Evolutionary conservation across 2,797 vertebrate species (phyloP).

Genomic region (Gadopsis marmoratus): DNA sequence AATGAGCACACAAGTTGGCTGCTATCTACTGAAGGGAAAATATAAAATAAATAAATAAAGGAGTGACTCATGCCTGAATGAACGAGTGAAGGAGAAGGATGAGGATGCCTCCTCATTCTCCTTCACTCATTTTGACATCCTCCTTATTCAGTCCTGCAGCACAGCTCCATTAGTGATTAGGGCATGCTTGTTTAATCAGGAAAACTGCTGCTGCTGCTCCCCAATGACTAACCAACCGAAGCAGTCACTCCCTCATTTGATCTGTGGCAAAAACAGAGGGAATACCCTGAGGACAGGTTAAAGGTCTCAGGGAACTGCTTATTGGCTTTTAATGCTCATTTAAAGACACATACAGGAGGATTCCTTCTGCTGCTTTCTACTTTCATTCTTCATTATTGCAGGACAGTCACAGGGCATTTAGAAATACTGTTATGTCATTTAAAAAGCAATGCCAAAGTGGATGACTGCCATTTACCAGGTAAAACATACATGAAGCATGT

Average conservation of each 20-base stretch:
- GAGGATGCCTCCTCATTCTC: conserved; percentile 52
- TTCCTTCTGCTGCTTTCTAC: conserved; percentile 57
- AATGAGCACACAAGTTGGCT: conserved; percentile 3
- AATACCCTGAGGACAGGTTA: conserved; percentile 73
- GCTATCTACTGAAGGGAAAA: conserved; percentile 28
- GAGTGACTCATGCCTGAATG: conserved; percentile 48
- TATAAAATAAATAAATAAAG: conserved; percentile 8
- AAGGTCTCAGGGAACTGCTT: conserved; percentile 72
- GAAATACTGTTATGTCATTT: conserved; percentile 35
- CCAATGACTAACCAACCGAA: conserved; percentile 69
- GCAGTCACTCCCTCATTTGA: conserved; percentile 67
- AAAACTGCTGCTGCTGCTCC: conserved; percentile 69
- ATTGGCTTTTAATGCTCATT: conserved; percentile 75
- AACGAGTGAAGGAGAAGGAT: no score
- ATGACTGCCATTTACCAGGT: conserved; percentile 52
- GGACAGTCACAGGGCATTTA: conserved; percentile 47
- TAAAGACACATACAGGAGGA: conserved; percentile 55
- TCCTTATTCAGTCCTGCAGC: conserved; percentile 63
- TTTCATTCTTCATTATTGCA: conserved; percentile 60
- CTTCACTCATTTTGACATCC: conserved; percentile 57
- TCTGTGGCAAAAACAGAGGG: conserved; percentile 64
- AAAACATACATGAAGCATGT: conserved; percentile 53
- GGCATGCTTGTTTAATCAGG: conserved; percentile 77
- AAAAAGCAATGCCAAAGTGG: conserved; percentile 26
- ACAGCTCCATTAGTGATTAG: conserved; percentile 74